phyloP scores from a whole-genome alignment of 2,797 vertebrate species.

The Spondyliosoma cantharus region DNA sequence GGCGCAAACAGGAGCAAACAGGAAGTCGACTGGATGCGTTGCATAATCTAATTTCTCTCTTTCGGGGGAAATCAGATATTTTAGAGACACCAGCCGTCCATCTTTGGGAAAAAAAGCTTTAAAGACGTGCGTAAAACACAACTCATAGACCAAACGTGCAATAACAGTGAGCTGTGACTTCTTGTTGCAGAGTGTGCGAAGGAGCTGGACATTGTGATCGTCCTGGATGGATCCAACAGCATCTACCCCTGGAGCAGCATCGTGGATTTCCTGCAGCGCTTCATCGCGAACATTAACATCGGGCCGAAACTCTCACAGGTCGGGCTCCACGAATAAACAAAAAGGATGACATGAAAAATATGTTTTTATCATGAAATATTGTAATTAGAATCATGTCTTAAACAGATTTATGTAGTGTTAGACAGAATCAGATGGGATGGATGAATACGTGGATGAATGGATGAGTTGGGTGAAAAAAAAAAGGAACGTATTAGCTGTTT shows the following conservation, averaged over 20 bases:
- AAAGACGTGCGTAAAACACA: neutral
- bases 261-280: slow-evolving; percentile 87
- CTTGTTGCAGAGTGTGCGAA: slow-evolving; percentile 89
- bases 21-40: slow-evolving; percentile 8
- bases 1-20: slow-evolving; percentile 12
- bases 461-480: slow-evolving; percentile 30
- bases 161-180: neutral
- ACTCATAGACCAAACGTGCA: neutral
- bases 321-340: slow-evolving; percentile 50
- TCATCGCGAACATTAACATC: slow-evolving; percentile 89
- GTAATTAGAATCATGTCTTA: neutral
- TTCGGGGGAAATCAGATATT: slow-evolving; percentile 9
- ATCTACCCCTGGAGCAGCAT: slow-evolving; percentile 95
- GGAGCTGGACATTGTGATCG: slow-evolving; percentile 93
- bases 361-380: too few relatives aligned
- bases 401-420: neutral
- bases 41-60: slow-evolving; percentile 9
- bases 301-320: slow-evolving; percentile 93
- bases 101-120: neutral
- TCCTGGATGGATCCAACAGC: slow-evolving; percentile 97
- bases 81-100: neutral
- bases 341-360: neutral
- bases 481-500: slow-evolving; percentile 42
- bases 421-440: slow-evolving; percentile 12
- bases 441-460: neutral